These are phyloP conservation scores for Lissonota sp. DNA, from an alignment of 2,888 invertebrate genomes.

Conservation along the genomic window DNA sequence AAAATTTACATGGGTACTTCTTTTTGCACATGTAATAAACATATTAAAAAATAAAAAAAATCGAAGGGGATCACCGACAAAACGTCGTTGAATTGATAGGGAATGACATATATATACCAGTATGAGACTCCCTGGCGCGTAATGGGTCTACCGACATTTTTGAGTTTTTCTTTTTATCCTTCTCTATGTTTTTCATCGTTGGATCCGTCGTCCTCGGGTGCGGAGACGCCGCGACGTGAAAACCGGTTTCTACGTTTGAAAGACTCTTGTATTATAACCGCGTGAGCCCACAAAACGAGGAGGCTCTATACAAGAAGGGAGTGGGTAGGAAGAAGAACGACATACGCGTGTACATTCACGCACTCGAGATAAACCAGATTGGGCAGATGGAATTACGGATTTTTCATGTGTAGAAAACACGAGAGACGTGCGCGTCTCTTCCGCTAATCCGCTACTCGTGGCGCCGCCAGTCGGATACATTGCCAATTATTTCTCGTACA, in stretches of 20 bases:
- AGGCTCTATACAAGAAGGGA: constrained; percentile 8
- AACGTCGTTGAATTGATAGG: too few species aligned
- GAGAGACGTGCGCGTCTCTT: neutral
- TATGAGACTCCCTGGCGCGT: constrained; percentile 4
- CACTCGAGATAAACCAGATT: constrained; percentile 56
- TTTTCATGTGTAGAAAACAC: constrained; percentile 35
- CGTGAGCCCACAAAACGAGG: constrained; percentile 17
- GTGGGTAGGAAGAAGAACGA: neutral
- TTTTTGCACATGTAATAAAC: too few species aligned
- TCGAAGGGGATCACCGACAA: too few species aligned
- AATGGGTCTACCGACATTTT: constrained; percentile 36
- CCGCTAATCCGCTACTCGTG: neutral
- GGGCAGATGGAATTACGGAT: constrained; percentile 6
- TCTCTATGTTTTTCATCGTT: constrained; percentile 17
- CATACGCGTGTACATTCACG: constrained; percentile 18
- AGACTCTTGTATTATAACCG: constrained; percentile 25
- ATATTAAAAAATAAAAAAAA: too few species aligned
- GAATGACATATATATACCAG: neutral
- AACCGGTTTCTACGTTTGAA: constrained; percentile 56
- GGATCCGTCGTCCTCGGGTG: constrained; percentile 19
- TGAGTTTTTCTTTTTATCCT: constrained; percentile 9
- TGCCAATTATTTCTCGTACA: neutral
- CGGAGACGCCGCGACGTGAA: constrained; percentile 51
- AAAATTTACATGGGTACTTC: too few species aligned
- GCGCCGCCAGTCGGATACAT: neutral